Evolutionary conservation across 2,113 vertebrate species (phyloP), one percentile per base, ranked within the genome.

Genomic region (Notiomystis cincta): DNA sequence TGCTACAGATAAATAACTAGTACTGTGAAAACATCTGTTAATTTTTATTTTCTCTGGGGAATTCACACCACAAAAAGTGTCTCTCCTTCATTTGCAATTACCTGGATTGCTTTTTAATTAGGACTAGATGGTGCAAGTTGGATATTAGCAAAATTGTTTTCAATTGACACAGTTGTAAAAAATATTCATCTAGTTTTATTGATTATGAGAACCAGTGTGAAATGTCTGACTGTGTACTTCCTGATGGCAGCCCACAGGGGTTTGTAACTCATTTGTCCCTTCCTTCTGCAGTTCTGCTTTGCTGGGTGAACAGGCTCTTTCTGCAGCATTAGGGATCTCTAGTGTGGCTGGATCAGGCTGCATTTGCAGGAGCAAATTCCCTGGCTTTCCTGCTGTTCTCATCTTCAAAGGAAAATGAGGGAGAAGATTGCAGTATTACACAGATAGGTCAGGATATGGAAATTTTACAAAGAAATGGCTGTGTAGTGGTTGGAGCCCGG

Each of bases 11-110:
- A 87, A 96, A 50, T 89, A 94, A 61, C 69, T 25, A 51, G 47
- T 61, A 66, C 67, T 89, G 77, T 61, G 54, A 75, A 90, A 94
- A 86, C 50, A 82, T 80, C 82, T 95, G 87, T 70, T 95, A 80
- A 95, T 92, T 96, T 96, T 87, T 75, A 21, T 45, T 25, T 79
- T 89, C 31, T 33, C 45, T 53, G 28, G 42, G 79, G 64, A 90
- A 86, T 42, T 33, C 30, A 40, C 25, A 19, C 20, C 42, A 56
- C 27, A 48, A 57, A 73, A 84, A 72, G 8, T 13, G 11, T 47
- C 64, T 4, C 13, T 67, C 15, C 66, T 75, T 78, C 28, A 13
- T 70, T 56, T 75, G 50, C 50, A 44, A n/a, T 58, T 93, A 90
- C 67, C 71, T 90, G 71, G 35, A n/a, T 86, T 83, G 27, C 37